A percentile compares a stretch with the other conserved stretches of the same genome.
Conservation (phyloP, 2,888 invertebrate genomes). For the Orchesellides sinensis region DNA sequence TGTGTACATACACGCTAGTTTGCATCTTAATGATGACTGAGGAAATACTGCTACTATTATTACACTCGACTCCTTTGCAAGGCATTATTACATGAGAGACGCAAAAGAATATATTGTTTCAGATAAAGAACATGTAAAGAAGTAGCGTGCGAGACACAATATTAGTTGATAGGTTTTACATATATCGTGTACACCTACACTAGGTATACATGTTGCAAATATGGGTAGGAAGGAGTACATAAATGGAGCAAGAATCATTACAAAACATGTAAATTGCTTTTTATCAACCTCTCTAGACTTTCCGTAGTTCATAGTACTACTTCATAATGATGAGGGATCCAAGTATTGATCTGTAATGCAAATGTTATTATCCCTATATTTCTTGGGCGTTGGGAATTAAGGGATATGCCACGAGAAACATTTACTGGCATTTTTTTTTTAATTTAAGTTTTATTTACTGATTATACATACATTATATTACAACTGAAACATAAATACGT, state of each 20-base stretch:
- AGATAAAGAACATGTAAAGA: not conserved
- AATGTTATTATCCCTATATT: constrained; percentile 29
- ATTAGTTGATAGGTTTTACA: not conserved
- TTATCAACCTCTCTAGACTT: not conserved
- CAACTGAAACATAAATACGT: too few relatives aligned
- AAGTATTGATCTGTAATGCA: constrained; percentile 51
- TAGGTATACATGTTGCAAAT: not conserved
- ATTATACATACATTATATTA: too few relatives aligned
- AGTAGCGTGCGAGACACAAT: not conserved
- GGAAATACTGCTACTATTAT: constrained; percentile 13
- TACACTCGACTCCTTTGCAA: not conserved
- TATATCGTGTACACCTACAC: not conserved
- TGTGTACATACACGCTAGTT: constrained; percentile 6
- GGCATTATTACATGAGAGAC: too few relatives aligned
- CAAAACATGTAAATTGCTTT: too few relatives aligned
- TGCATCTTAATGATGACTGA: not conserved
- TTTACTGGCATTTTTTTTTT: too few relatives aligned
- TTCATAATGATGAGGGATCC: constrained; percentile 4
- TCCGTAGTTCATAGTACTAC: not conserved
- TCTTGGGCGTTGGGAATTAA: constrained; percentile 10
- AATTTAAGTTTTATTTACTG: too few relatives aligned
- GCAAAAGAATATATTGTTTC: not conserved
- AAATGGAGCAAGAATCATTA: too few relatives aligned
- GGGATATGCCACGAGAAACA: too few relatives aligned
- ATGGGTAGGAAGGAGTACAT: too few relatives aligned